These are phyloP conservation scores for Leuctra nigra DNA, from an alignment of 2,888 invertebrate species.

Conservation along the genomic window DNA sequence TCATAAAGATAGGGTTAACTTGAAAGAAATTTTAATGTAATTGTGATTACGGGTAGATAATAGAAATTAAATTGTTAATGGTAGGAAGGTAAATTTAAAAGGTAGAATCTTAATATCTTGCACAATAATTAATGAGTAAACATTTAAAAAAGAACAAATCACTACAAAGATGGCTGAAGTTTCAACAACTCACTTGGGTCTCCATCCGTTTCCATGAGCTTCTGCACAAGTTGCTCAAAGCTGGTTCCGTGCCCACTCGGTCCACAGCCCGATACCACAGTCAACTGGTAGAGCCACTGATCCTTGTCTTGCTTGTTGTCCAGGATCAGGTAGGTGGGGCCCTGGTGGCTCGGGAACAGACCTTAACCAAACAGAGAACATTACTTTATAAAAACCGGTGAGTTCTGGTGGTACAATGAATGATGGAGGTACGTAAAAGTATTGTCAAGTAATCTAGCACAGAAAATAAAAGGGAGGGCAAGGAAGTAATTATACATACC, in stretches of 20 bases:
- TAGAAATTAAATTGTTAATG: too few species aligned
- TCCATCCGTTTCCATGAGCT: constrained; percentile 93
- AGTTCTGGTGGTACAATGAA: background rate
- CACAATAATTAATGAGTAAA: too few species aligned
- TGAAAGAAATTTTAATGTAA: background rate
- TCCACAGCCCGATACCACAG: constrained; percentile 89
- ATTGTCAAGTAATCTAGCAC: background rate
- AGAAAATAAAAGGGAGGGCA: background rate
- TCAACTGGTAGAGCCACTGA: constrained; percentile 58
- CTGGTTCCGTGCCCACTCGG: constrained; percentile 89
- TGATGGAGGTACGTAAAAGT: background rate
- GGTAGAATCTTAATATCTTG: too few species aligned
- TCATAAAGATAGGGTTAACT: background rate
- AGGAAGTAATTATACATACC: constrained; percentile 52
- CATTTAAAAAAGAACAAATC: background rate
- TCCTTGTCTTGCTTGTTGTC: constrained; percentile 87
- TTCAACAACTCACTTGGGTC: constrained; percentile 64
- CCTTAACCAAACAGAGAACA: too few species aligned
- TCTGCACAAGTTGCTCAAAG: constrained; percentile 92
- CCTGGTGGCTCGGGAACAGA: constrained; percentile 83
- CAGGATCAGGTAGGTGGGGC: constrained; percentile 90
- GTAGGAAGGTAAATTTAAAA: too few species aligned
- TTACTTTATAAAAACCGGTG: background rate
- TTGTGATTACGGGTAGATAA: too few species aligned
- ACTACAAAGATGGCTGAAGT: background rate